These are phyloP conservation scores for Stomatorhinus walkeri DNA, from an alignment of 2,797 vertebrate species.

Conservation along the genomic window DNA sequence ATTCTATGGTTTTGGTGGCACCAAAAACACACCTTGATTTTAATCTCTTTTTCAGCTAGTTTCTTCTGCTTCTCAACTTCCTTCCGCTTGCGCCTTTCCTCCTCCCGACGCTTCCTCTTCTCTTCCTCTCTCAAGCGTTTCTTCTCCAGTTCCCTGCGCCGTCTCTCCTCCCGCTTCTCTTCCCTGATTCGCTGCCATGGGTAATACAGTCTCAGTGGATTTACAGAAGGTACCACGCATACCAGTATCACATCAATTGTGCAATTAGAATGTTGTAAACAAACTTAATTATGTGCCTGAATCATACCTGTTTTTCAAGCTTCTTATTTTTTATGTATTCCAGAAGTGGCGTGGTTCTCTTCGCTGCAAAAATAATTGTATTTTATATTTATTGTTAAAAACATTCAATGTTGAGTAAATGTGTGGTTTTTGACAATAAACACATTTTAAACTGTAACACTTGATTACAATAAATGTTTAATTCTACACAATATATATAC, in stretches of 20 bases:
- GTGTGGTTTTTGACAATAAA: neutral
- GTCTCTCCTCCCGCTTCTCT: slow-evolving; percentile 90
- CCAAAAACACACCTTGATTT: slow-evolving; percentile 72
- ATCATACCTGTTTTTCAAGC: slow-evolving; percentile 91
- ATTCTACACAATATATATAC: neutral
- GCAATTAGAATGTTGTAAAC: neutral
- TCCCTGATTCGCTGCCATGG: slow-evolving; percentile 82
- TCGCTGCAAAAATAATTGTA: slow-evolving; percentile 61
- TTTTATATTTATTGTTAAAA: neutral
- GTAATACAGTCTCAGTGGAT: neutral
- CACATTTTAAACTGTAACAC: neutral
- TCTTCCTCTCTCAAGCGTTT: slow-evolving; percentile 89
- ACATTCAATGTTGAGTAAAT: neutral
- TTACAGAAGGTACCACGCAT: neutral
- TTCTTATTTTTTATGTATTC: slow-evolving; percentile 99
- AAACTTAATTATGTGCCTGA: too few species aligned
- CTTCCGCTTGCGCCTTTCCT: slow-evolving; percentile 83
- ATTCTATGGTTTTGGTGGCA: neutral
- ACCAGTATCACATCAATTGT: too few species aligned
- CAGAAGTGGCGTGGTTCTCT: slow-evolving; percentile 92
- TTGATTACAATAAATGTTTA: neutral
- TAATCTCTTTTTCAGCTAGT: slow-evolving; percentile 83
- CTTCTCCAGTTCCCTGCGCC: slow-evolving; percentile 84
- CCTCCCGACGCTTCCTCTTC: slow-evolving; percentile 85
- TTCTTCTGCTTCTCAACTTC: slow-evolving; percentile 87